These are phyloP conservation scores for Piliocolobus tephrosceles DNA, from an alignment of 2,113 vertebrate species.

Conservation along the genomic window DNA sequence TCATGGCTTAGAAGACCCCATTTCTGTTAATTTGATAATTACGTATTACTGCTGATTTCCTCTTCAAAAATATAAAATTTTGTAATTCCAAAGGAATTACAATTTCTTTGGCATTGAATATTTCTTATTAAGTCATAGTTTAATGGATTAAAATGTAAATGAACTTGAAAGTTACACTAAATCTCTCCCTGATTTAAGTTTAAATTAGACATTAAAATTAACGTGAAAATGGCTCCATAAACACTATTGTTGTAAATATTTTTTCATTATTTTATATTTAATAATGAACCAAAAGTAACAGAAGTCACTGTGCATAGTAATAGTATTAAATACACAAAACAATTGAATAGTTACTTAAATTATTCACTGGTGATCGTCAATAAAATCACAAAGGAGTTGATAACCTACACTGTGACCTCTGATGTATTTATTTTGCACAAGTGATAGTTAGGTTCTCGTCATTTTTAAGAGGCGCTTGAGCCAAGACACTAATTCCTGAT, in stretches of 20 bases:
- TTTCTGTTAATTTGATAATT: neutral
- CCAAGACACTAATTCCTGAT: conserved; percentile 57
- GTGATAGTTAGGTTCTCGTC: conserved; percentile 25
- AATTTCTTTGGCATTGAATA: neutral
- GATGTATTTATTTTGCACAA: conserved; percentile 50
- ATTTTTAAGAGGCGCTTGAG: conserved; percentile 54
- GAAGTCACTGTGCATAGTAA: neutral
- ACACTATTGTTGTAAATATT: neutral
- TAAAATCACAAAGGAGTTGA: neutral
- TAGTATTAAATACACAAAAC: neutral
- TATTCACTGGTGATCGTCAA: neutral
- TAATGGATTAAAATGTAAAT: conserved; percentile 32
- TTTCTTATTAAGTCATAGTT: conserved; percentile 14
- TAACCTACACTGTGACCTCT: neutral
- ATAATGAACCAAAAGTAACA: neutral
- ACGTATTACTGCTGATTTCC: neutral
- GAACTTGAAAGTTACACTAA: conserved; percentile 10
- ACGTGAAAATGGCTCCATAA: neutral
- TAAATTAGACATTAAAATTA: conserved; percentile 23
- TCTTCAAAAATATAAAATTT: neutral
- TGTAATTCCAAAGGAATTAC: neutral
- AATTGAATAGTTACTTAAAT: neutral
- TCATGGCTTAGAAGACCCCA: neutral
- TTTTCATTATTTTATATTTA: conserved; percentile 3
- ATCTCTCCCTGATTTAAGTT: conserved; percentile 27